Percentiles rank a stretch among this genome's conserved stretches.
Conservation (phyloP, 2,888 invertebrate species). For the Clusia tigrina region DNA sequence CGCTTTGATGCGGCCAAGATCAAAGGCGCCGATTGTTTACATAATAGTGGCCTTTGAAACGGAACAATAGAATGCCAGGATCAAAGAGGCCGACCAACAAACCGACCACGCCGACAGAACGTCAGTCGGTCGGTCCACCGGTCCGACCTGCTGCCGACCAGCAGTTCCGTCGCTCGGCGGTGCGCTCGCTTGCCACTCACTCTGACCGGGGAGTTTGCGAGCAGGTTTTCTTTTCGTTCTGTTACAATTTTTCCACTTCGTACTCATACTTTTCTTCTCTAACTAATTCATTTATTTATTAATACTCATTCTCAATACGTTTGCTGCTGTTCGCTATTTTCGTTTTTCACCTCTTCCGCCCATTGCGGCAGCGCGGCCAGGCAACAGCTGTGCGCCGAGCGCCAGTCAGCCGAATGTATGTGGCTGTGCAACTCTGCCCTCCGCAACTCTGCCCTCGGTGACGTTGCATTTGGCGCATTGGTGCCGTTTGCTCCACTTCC, state of each 20-base stretch:
- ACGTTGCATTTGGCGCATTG: constrained; percentile 37
- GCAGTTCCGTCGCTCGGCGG: constrained; percentile 16
- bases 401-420: too few relatives aligned
- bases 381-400: constrained; percentile 2
- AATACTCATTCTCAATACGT: constrained; percentile 22
- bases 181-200: constrained; percentile 7
- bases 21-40: constrained; percentile 74
- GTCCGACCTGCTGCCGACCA: constrained; percentile 23
- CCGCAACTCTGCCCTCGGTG: constrained; percentile 13
- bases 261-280: constrained; percentile 15
- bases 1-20: constrained; percentile 68
- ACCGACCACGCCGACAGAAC: constrained; percentile 8
- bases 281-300: too few relatives aligned
- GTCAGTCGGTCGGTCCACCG: constrained; percentile 26
- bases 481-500: constrained; percentile 24
- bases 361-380: background rate
- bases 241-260: constrained; percentile 26
- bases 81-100: constrained; percentile 60
- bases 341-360: constrained; percentile 16
- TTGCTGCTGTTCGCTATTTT: constrained; percentile 22
- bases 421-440: background rate
- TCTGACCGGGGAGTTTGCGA: background rate
- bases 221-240: constrained; percentile 15
- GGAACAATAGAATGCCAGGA: constrained; percentile 67
- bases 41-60: constrained; percentile 74